Percentiles rank a stretch among this genome's conserved stretches.
These are phyloP conservation scores for Copidosoma floridanum DNA, from an alignment of 1,140 invertebrate genomes.

Conservation along the genomic window DNA sequence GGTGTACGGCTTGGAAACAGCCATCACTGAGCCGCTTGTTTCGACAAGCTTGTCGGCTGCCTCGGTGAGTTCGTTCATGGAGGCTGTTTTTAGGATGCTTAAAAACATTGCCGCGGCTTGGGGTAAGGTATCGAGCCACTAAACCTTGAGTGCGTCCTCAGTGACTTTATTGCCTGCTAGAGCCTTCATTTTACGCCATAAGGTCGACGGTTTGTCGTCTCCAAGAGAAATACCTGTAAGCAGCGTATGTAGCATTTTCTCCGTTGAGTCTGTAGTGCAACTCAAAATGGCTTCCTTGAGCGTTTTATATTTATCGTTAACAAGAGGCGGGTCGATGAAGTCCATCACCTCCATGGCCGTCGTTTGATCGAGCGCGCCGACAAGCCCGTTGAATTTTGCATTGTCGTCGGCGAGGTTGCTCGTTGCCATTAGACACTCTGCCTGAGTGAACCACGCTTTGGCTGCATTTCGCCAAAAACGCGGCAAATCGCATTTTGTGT, in stretches of 20 bases:
- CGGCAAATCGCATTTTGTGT: too few relatives aligned
- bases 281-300: background rate
- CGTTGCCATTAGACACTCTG: background rate
- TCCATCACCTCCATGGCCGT: background rate
- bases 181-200: background rate
- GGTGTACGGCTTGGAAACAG: too few relatives aligned
- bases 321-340: background rate
- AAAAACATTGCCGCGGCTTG: background rate
- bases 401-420: background rate
- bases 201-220: background rate
- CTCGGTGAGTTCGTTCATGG: background rate
- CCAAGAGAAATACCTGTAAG: background rate
- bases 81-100: too few relatives aligned
- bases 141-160: background rate
- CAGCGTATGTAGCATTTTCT: background rate
- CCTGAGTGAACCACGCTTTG: background rate
- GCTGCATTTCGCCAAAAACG: background rate
- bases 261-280: background rate
- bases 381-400: background rate
- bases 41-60: constrained; percentile 3
- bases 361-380: background rate
- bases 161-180: background rate
- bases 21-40: background rate
- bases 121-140: background rate
- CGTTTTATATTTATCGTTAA: background rate